A percentile compares a stretch with the other conserved stretches of the same genome.
These are phyloP conservation scores for Lycocorax pyrrhopterus DNA, from an alignment of 2,113 vertebrate genomes.

Conservation along the genomic window DNA sequence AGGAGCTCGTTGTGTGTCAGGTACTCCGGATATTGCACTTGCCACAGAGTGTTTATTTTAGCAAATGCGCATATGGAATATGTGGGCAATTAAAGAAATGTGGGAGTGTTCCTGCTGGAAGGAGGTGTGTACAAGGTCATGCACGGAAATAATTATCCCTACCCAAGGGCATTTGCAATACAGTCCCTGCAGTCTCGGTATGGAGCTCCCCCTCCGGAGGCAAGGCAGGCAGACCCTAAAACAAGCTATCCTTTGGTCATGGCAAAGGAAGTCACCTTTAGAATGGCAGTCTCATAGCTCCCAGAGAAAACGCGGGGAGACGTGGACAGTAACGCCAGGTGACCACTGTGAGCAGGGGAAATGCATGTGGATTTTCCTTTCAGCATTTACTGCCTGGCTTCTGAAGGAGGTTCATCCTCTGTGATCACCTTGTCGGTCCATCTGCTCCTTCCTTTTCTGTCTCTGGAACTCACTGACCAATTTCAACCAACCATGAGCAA, in stretches of 20 bases:
- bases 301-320: accelerated
- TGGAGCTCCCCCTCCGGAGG: neutral
- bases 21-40: accelerated
- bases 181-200: neutral
- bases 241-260: neutral
- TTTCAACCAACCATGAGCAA: neutral
- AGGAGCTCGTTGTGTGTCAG: accelerated
- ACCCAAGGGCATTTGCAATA: neutral
- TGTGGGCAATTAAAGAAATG: neutral
- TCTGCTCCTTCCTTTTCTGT: neutral
- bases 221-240: neutral
- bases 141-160: neutral
- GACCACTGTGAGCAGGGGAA: accelerated
- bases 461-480: neutral
- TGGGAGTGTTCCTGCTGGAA: neutral
- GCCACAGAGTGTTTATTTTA: neutral
- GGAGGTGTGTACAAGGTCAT: neutral
- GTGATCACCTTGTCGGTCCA: neutral
- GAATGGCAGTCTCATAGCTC: neutral
- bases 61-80: neutral
- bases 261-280: neutral
- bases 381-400: neutral
- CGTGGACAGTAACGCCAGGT: accelerated
- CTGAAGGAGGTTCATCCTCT: neutral
- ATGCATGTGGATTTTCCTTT: neutral